Conservation (phyloP, 2,113 vertebrate species). For the Pterocles orientalis region DNA sequence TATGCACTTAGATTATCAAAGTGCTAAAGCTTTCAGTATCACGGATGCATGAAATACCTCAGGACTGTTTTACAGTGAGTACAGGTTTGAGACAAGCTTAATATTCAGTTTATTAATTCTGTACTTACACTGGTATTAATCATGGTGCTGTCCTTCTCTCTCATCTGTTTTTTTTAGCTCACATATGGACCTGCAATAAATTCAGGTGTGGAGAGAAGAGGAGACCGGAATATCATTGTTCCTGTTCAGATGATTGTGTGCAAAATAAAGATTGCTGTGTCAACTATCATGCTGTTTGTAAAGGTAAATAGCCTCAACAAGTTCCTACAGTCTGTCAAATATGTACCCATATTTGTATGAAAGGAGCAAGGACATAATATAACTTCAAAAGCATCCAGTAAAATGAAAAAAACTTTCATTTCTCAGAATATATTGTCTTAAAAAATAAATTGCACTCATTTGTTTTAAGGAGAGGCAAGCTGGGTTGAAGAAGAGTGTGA, state of each 20-base stretch:
- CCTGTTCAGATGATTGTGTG: constrained; percentile 79
- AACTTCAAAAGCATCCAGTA: background rate
- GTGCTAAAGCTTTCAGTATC: background rate
- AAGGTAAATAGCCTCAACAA: constrained; percentile 56
- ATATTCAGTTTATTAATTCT: background rate
- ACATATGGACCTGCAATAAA: constrained; percentile 80
- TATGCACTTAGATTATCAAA: background rate
- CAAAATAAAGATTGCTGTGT: constrained; percentile 75
- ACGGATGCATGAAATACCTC: rapidly evolving
- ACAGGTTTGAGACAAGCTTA: background rate
- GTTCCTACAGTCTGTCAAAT: background rate
- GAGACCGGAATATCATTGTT: constrained; percentile 72
- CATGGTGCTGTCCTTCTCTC: background rate
- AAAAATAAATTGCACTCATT: constrained; percentile 42
- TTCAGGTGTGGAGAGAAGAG: constrained; percentile 83
- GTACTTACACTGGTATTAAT: background rate
- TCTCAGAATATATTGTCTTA: background rate
- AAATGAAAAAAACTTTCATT: background rate
- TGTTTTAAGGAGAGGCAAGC: constrained; percentile 77
- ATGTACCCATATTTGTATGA: background rate
- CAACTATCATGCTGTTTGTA: constrained; percentile 75
- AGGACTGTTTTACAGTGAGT: background rate
- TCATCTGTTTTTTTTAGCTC: constrained; percentile 53
- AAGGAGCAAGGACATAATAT: background rate
- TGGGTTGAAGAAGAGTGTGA: constrained; percentile 81